Evolutionary conservation across 2,797 vertebrate genomes (phyloP), one percentile per base, ranked within the genome.

Genomic region (Calcarius lapponicus): DNA sequence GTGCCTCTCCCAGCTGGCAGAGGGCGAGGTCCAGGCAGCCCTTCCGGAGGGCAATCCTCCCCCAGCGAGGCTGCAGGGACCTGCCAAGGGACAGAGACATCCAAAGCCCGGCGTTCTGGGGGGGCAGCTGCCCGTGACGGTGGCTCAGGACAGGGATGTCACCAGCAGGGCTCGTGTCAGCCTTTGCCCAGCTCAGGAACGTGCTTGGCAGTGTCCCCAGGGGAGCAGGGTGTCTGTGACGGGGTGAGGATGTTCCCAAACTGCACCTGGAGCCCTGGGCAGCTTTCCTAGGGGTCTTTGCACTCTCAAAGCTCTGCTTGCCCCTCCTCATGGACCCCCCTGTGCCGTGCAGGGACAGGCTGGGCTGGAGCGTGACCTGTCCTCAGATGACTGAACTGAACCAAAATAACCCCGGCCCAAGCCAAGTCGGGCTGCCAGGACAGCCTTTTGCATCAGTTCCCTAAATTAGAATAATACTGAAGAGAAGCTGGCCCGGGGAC

Each of bases 371-470:
- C 4, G 0, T 87, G 94, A 93, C 91, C 94, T 94, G 96, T 96
- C 95, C 96, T 96, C 87, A 93, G 79, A 92, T 94, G 96, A 93
- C 96, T 92, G 94, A 56, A 64, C 65, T 94, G 45, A 93, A 96
- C 64, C 45, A 89, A 82, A 95, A 93, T 96, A 96, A 96, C 91
- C 94, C 91, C 5, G 0, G 64, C 22, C 67, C 71, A 3, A 82
- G 86, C 86, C 84, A 80, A 95, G 92, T 5, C 1, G 2, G 60
- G 6, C 87, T 96, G 96, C 94, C 95, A 96, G 96, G 93, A 83
- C 87, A 91, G 93, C 91, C 82, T 96, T 96, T 92, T 96, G 85
- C 94, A 95, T 93, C 96, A 96, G 94, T 76, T 93, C 93, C 95
- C 91, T 85, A 93, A 96, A 96, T 96, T 95, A 96, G 95, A 96